A percentile compares a stretch with the other conserved stretches of the same genome.
phyloP scores from a whole-genome alignment of 1,140 invertebrate genomes.

The Conopomorpha cramerella region DNA sequence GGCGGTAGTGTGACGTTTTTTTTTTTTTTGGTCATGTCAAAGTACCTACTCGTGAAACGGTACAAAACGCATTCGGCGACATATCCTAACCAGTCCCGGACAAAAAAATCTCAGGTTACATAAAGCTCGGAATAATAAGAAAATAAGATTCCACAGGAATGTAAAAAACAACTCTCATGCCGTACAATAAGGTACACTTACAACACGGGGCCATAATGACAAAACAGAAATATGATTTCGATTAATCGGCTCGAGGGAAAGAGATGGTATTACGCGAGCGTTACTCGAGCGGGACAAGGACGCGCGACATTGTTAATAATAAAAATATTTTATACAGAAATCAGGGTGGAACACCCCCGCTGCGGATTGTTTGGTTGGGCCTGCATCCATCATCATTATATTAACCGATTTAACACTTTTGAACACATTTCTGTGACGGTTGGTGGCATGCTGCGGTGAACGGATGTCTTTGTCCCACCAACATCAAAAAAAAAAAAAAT shows the following conservation, averaged over 20 bases:
- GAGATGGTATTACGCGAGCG: slow-evolving; percentile 18
- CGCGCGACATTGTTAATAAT: slow-evolving; percentile 44
- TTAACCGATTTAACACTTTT: slow-evolving; percentile 62
- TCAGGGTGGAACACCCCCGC: slow-evolving; percentile 59
- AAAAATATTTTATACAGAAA: slow-evolving; percentile 61
- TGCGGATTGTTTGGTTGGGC: slow-evolving; percentile 51
- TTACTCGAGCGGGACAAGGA: slow-evolving; percentile 23
- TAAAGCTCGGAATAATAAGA: too few species aligned
- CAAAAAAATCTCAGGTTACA: too few species aligned
- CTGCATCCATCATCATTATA: slow-evolving; percentile 59
- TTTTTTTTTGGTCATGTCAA: too few species aligned
- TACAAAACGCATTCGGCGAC: too few species aligned
- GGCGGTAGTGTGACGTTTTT: too few species aligned
- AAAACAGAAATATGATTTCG: slow-evolving; percentile 61
- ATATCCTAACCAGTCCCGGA: too few species aligned
- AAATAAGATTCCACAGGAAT: too few species aligned
- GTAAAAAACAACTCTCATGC: too few species aligned
- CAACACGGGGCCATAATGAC: slow-evolving; percentile 57
- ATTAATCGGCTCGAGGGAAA: slow-evolving; percentile 47
- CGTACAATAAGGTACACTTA: slow-evolving; percentile 55
- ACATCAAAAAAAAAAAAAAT: too few species aligned
- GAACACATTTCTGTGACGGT: slow-evolving; percentile 49
- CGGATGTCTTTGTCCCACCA: too few species aligned
- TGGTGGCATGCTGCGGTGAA: slow-evolving; percentile 37
- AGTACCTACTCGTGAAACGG: too few species aligned